Percentiles rank a stretch among this genome's conserved stretches.
Conservation (phyloP, 2,888 invertebrate species). For the Hydrotaea cyrtoneurina region DNA sequence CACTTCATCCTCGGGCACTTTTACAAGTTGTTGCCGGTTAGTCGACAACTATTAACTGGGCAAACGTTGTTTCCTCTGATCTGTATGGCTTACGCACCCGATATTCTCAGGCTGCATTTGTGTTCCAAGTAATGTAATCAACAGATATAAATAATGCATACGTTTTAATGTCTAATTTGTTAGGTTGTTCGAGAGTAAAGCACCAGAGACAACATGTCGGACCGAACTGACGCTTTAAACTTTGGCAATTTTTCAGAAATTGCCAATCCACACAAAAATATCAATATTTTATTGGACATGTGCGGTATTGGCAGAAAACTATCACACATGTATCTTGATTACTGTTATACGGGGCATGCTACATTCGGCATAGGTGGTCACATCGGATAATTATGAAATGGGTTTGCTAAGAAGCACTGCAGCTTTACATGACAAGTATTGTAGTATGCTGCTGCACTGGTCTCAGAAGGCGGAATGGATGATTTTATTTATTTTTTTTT, state of each 20-base stretch:
- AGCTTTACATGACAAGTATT: too few species aligned
- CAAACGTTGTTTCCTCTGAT: neutral
- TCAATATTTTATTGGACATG: constrained; percentile 6
- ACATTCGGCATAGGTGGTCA: neutral
- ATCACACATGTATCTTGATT: constrained; percentile 10
- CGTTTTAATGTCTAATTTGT: constrained; percentile 26
- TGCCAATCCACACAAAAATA: neutral
- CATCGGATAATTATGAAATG: too few species aligned
- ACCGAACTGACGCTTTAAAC: neutral
- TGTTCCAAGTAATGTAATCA: neutral
- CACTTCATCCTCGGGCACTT: constrained; percentile 2
- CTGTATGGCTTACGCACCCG: constrained; percentile 12
- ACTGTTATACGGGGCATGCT: neutral
- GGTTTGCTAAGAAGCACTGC: too few species aligned
- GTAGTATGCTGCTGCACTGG: too few species aligned
- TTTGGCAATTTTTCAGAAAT: constrained; percentile 34
- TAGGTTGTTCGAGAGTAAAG: neutral
- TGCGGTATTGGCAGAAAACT: constrained; percentile 11
- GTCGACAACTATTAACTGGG: constrained; percentile 21
- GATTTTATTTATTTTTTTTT: too few species aligned
- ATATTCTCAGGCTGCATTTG: neutral
- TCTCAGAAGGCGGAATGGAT: too few species aligned
- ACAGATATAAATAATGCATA: constrained; percentile 26
- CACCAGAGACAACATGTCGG: neutral
- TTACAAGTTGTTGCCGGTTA: constrained; percentile 4